phyloP scores from a whole-genome alignment of 2,888 invertebrate genomes.

The Eilema depressum region DNA sequence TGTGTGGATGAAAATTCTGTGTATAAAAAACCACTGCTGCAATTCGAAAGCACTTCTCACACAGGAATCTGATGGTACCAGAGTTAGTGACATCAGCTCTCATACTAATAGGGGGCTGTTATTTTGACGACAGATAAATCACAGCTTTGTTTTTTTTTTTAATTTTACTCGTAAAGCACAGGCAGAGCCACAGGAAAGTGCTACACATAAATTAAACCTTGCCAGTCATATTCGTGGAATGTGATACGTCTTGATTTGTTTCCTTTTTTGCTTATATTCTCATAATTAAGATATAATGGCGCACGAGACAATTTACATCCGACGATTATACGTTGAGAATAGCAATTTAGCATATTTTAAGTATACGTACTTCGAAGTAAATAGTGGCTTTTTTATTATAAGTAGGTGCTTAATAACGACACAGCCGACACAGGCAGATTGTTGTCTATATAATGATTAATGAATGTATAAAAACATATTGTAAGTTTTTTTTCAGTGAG shows the following conservation, averaged over 20 bases:
- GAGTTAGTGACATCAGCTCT: too few relatives aligned
- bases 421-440: not conserved
- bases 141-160: too few relatives aligned
- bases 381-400: not conserved
- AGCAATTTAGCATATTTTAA: conserved; percentile 28
- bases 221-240: not conserved
- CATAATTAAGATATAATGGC: conserved; percentile 1
- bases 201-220: not conserved
- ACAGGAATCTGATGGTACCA: too few relatives aligned
- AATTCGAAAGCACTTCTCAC: too few relatives aligned
- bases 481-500: too few relatives aligned
- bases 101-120: too few relatives aligned
- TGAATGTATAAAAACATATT: not conserved
- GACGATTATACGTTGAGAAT: conserved; percentile 17
- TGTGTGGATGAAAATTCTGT: too few relatives aligned
- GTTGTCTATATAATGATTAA: not conserved
- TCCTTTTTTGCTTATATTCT: not conserved
- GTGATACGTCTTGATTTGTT: not conserved
- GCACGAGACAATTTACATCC: conserved; percentile 2
- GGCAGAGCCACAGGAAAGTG: not conserved
- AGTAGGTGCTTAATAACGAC: not conserved
- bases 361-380: conserved; percentile 10
- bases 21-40: too few relatives aligned
- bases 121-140: too few relatives aligned
- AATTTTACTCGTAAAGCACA: not conserved